Percentiles rank a stretch among this genome's conserved stretches.
Evolutionary conservation across 1,140 invertebrate genomes (phyloP).

Genomic region (Drosophila parabipectinata): DNA sequence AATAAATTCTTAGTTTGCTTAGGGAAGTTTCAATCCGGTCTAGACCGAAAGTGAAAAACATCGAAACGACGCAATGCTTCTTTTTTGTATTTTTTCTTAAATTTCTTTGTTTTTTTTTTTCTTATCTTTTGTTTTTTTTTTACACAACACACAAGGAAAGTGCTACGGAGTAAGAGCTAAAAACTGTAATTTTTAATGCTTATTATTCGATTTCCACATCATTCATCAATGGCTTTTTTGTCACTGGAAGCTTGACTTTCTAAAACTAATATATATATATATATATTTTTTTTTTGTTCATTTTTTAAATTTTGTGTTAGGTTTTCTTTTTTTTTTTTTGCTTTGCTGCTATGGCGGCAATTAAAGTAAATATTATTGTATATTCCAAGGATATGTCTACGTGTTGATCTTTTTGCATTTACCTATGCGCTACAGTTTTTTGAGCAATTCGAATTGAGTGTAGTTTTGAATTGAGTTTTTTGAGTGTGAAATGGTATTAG

Average conservation of each 20-base stretch:
- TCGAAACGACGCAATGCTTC: conserved; percentile 56
- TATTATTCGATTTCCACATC: conserved; percentile 72
- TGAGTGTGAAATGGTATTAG: conserved; percentile 32
- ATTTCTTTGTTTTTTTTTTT: conserved; percentile 14
- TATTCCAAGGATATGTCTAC: conserved; percentile 84
- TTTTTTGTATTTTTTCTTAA: conserved; percentile 40
- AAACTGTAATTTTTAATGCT: conserved; percentile 74
- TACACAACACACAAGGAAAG: conserved; percentile 79
- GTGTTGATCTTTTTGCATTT: conserved; percentile 77
- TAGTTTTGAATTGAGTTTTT: conserved; percentile 23
- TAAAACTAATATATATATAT: conserved; percentile 64
- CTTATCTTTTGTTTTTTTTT: conserved; percentile 19
- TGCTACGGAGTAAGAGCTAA: conserved; percentile 77
- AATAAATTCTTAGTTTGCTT: conserved; percentile 77
- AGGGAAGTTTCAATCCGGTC: conserved; percentile 65
- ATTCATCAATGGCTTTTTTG: conserved; percentile 62
- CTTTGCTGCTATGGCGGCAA: conserved; percentile 71
- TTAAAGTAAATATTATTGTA: conserved; percentile 83
- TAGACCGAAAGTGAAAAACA: conserved; percentile 67
- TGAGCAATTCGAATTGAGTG: conserved; percentile 72
- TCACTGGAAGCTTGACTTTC: conserved; percentile 78
- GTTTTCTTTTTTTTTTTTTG: conserved; percentile 19
- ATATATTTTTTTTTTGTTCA: conserved; percentile 31
- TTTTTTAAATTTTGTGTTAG: conserved; percentile 33
- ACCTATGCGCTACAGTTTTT: conserved; percentile 68